Percentiles rank a stretch among this genome's conserved stretches.
These are phyloP conservation scores for Chalcosyrphus nemorum DNA, from an alignment of 2,888 invertebrate species.

Conservation along the genomic window DNA sequence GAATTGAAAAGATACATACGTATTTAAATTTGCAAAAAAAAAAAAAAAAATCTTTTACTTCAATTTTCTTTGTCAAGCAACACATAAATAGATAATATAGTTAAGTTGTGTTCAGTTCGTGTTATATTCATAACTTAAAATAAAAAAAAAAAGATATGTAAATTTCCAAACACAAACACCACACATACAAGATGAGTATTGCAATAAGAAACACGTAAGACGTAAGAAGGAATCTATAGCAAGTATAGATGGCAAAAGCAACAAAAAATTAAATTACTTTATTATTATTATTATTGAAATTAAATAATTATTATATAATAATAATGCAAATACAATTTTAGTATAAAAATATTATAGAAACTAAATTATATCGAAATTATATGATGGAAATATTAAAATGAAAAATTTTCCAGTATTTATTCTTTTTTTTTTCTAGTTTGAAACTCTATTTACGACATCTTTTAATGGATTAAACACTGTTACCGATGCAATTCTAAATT, in stretches of 20 bases:
- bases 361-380: constrained; percentile 73
- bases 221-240: constrained; percentile 62
- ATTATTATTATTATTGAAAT: constrained; percentile 65
- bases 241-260: constrained; percentile 58
- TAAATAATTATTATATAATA: constrained; percentile 69
- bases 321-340: constrained; percentile 71
- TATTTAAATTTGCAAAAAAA: neutral
- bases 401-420: constrained; percentile 39
- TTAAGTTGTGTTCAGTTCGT: constrained; percentile 39
- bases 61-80: constrained; percentile 23
- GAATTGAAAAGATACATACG: neutral
- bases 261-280: constrained; percentile 49
- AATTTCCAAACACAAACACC: constrained; percentile 43
- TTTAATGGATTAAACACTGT: too few species aligned
- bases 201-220: constrained; percentile 71
- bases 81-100: constrained; percentile 2
- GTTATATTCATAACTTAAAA: constrained; percentile 25
- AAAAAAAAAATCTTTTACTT: constrained; percentile 32
- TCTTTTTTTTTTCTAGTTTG: constrained; percentile 22
- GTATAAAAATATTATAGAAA: constrained; percentile 70
- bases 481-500: too few species aligned
- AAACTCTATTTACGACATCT: too few species aligned
- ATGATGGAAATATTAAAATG: constrained; percentile 72
- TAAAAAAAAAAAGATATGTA: constrained; percentile 39
- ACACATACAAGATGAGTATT: constrained; percentile 47